Evolutionary conservation across 1,140 invertebrate species (phyloP).

Genomic region (Lamellibrachia luymesi): DNA sequence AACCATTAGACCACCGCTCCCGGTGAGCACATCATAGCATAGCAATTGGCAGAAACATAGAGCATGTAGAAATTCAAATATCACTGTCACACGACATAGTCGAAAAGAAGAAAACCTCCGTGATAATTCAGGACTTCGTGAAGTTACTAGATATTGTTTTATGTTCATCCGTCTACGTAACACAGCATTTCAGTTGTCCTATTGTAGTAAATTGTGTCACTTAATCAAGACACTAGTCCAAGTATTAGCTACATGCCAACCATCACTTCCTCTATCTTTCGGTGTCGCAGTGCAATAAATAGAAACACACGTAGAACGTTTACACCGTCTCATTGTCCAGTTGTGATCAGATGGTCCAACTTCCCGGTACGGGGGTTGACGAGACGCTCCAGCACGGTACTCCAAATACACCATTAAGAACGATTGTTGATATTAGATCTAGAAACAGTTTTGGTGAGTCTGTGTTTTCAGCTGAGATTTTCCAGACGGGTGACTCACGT

Average conservation of each 20-base stretch:
- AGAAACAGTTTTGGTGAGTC: too few relatives aligned
- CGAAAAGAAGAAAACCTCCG: neutral
- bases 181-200: neutral
- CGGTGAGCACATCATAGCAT: neutral
- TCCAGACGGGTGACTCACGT: neutral
- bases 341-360: neutral
- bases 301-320: neutral
- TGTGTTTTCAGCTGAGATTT: neutral
- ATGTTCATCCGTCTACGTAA: neutral
- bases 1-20: too few relatives aligned
- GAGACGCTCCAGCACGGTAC: neutral
- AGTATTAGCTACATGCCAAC: neutral
- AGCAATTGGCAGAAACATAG: neutral
- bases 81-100: neutral
- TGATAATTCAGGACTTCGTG: neutral
- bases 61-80: neutral
- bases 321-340: neutral
- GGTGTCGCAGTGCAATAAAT: neutral
- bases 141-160: neutral
- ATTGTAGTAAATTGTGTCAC: neutral
- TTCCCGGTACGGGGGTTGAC: neutral
- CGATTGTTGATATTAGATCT: neutral
- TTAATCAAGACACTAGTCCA: neutral
- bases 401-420: neutral
- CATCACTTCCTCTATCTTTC: neutral